A percentile compares a stretch with the other conserved stretches of the same genome.
Conservation (phyloP, 1,140 invertebrate species). For the Euglossa dilemma region DNA sequence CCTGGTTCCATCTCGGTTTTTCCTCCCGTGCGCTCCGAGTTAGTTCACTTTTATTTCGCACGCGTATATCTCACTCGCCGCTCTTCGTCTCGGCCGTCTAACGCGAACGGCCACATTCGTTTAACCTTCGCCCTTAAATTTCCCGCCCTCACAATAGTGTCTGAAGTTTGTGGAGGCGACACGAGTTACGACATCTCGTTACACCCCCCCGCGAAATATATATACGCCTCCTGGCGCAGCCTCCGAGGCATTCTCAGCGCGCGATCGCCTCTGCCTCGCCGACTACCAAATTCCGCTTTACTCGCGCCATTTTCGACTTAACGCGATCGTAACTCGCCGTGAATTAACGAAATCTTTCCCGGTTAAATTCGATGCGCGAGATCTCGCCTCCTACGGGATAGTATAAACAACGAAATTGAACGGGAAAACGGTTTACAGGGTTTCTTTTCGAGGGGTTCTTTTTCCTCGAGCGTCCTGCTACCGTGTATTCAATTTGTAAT, state of each 20-base stretch:
- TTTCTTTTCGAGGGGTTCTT: neutral
- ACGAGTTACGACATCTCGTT: slow-evolving; percentile 67
- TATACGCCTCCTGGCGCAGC: slow-evolving; percentile 48
- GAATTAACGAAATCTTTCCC: no score
- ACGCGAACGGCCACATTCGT: slow-evolving; percentile 38
- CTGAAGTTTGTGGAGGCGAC: slow-evolving; percentile 56
- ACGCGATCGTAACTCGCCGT: no score
- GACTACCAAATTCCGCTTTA: slow-evolving; percentile 26
- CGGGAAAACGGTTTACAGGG: neutral
- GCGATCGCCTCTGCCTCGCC: slow-evolving; percentile 33
- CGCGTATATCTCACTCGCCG: neutral
- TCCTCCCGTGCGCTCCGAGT: neutral
- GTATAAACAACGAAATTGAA: no score
- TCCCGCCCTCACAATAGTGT: slow-evolving; percentile 52
- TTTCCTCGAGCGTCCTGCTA: no score
- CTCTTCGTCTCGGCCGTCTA: slow-evolving; percentile 10
- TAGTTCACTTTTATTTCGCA: neutral
- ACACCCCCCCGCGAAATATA: slow-evolving; percentile 57
- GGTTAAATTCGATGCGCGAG: neutral
- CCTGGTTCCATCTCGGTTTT: neutral
- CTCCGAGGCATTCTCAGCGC: slow-evolving; percentile 34
- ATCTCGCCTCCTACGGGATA: neutral
- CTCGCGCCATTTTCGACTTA: neutral
- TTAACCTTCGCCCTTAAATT: slow-evolving; percentile 63
- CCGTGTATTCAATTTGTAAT: neutral